phyloP scores from a whole-genome alignment of 2,113 vertebrate species.

The Mandrillus leucophaeus region DNA sequence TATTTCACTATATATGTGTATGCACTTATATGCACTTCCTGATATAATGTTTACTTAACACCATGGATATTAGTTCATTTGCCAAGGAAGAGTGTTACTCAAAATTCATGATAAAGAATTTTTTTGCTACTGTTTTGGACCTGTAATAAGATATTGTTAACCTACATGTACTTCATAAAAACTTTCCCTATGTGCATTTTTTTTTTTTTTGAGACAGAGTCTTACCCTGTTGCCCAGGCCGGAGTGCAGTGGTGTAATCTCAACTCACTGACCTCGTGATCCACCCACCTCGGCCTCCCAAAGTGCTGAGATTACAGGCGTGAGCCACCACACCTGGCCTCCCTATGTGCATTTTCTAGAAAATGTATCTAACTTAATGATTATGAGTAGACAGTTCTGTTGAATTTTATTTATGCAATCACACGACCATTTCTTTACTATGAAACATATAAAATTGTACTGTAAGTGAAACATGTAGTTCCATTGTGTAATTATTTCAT shows the following conservation, averaged over 20 bases:
- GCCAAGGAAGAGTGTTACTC: background rate
- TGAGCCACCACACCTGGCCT: background rate
- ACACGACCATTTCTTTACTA: background rate
- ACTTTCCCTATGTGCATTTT: slow-evolving; percentile 19
- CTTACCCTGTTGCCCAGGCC: no score
- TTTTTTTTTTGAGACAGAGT: background rate
- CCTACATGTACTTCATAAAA: background rate
- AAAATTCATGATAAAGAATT: slow-evolving; percentile 5
- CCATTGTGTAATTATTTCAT: slow-evolving; percentile 73
- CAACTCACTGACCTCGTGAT: no score
- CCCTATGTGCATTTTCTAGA: background rate
- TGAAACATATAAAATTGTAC: background rate
- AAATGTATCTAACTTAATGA: slow-evolving; percentile 2
- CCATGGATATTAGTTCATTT: background rate
- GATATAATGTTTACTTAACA: background rate
- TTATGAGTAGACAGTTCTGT: background rate
- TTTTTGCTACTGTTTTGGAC: background rate
- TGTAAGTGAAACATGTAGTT: slow-evolving; percentile 64
- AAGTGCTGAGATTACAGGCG: no score
- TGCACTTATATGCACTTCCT: background rate
- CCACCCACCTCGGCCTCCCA: no score
- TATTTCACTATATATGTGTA: background rate
- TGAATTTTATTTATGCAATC: slow-evolving; percentile 53
- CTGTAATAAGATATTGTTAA: background rate
- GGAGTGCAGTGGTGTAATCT: no score